These are phyloP conservation scores for Pipistrellus nathusii DNA, from an alignment of 2,797 vertebrate species.

Conservation along the genomic window DNA sequence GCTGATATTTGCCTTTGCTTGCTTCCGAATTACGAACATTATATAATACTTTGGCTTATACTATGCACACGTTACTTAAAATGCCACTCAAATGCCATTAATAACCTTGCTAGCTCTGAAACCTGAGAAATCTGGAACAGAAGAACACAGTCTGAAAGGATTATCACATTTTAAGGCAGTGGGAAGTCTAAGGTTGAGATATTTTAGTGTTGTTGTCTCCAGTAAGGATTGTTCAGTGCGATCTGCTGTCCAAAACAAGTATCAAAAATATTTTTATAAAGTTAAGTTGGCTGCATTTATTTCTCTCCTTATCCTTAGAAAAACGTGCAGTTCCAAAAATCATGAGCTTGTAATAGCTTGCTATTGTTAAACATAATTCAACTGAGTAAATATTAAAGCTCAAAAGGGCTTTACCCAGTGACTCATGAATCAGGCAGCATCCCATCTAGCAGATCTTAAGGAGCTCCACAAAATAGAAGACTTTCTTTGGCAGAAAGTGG, in stretches of 20 bases:
- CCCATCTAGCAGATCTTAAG: neutral
- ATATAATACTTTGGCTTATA: conserved; percentile 28
- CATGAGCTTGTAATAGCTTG: neutral
- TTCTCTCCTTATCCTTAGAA: conserved; percentile 48
- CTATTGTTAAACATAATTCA: neutral
- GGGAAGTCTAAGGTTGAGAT: neutral
- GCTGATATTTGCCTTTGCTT: conserved; percentile 39
- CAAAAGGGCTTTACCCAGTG: neutral
- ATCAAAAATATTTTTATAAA: neutral
- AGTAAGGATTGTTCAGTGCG: neutral
- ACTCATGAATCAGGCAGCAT: neutral
- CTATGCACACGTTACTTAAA: conserved; percentile 50
- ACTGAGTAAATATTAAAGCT: neutral
- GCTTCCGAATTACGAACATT: conserved; percentile 23
- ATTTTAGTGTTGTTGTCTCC: neutral
- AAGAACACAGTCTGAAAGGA: conserved; percentile 17
- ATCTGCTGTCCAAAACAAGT: conserved; percentile 28
- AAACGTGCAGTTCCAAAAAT: conserved; percentile 42
- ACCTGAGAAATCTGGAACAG: conserved; percentile 8
- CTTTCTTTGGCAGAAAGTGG: neutral
- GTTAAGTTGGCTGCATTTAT: conserved; percentile 8
- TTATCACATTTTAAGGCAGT: neutral
- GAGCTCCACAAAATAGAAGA: neutral
- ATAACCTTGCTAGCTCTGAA: conserved; percentile 32
- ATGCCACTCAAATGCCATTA: conserved; percentile 65